Conservation (phyloP, 2,113 vertebrate genomes). For the Rhagologus leucostigma region DNA sequence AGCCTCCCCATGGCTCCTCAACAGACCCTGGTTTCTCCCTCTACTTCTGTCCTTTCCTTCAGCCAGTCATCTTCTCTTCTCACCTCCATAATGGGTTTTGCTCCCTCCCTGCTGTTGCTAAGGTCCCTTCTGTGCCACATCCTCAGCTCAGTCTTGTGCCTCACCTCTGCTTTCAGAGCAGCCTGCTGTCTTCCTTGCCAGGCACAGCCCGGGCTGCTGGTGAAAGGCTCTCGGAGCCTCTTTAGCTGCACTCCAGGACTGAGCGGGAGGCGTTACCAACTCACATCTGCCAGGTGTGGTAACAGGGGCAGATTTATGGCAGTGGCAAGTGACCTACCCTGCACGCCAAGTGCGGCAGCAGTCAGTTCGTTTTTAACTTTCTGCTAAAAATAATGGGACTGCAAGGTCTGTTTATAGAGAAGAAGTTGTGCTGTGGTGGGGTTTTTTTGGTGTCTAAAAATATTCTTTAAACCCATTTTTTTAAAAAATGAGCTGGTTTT, state of each 20-base stretch:
- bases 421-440: background rate
- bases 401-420: background rate
- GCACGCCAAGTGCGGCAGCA: rapidly evolving
- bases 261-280: rapidly evolving
- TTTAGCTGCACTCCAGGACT: rapidly evolving
- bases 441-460: background rate
- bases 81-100: rapidly evolving
- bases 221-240: background rate
- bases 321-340: background rate
- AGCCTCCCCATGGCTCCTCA: background rate
- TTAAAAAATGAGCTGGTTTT: background rate
- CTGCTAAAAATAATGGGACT: background rate
- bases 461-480: background rate
- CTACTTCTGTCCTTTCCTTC: background rate
- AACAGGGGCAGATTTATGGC: background rate
- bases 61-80: background rate
- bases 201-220: background rate
- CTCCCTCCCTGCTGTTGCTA: background rate
- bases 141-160: background rate
- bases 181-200: background rate
- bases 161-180: background rate
- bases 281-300: background rate
- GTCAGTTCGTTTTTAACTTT: background rate
- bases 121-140: background rate
- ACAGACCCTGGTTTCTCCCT: background rate